Conservation (phyloP, 2,113 vertebrate species). For the Turnix velox region DNA sequence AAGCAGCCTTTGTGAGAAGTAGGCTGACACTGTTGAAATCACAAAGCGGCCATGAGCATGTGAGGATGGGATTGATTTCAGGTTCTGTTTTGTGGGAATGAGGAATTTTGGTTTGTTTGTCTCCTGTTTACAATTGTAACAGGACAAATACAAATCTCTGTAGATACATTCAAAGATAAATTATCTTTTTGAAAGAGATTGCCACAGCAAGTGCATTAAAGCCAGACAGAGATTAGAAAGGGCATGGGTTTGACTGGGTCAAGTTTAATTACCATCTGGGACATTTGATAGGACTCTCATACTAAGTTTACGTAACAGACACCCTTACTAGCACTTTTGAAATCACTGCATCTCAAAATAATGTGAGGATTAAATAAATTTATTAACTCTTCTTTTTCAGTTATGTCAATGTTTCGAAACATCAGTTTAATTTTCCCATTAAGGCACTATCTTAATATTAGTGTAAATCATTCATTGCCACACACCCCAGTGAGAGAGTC, state of each 20-base stretch:
- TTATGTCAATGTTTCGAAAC: background rate
- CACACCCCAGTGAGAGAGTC: background rate
- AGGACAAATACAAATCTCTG: background rate
- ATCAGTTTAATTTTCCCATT: background rate
- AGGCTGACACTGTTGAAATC: background rate
- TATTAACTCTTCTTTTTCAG: background rate
- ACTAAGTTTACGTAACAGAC: background rate
- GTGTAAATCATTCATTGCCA: background rate
- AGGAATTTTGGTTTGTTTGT: background rate
- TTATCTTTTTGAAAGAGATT: background rate
- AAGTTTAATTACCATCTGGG: background rate
- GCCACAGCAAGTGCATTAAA: background rate
- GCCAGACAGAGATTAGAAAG: background rate
- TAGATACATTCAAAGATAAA: background rate
- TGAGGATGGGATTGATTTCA: background rate
- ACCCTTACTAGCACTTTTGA: background rate
- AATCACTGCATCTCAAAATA: background rate
- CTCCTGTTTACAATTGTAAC: background rate
- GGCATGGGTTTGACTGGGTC: background rate
- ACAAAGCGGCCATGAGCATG: rapidly evolving
- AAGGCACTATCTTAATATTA: background rate
- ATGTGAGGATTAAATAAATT: background rate
- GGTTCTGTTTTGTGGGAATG: background rate
- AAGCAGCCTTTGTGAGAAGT: background rate
- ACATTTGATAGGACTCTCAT: background rate